These are phyloP conservation scores for Melinaea menophilus DNA, from an alignment of 2,888 invertebrate genomes.

Conservation along the genomic window DNA sequence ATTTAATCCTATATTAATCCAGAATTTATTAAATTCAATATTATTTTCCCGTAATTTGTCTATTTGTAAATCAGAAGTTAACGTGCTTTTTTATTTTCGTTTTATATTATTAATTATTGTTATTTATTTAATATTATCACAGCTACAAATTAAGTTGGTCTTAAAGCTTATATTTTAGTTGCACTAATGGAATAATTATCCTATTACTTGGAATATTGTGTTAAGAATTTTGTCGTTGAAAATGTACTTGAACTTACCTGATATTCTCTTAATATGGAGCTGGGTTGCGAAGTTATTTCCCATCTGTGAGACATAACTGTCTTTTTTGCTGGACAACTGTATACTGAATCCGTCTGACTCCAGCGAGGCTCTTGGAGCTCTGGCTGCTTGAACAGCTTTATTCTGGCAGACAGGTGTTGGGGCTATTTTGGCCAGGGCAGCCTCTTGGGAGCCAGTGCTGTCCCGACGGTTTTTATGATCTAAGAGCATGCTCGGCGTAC, in stretches of 20 bases:
- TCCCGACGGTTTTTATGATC: constrained; percentile 79
- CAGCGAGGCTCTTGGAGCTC: constrained; percentile 69
- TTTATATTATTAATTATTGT: too few relatives aligned
- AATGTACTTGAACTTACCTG: constrained; percentile 53
- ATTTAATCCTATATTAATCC: too few relatives aligned
- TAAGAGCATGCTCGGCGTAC: constrained; percentile 80
- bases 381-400: constrained; percentile 67
- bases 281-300: constrained; percentile 75
- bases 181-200: too few relatives aligned
- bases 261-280: constrained; percentile 73
- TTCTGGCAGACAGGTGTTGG: constrained; percentile 65
- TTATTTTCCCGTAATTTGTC: too few relatives aligned
- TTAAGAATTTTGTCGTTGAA: background rate
- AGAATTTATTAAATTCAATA: too few relatives aligned
- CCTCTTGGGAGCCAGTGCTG: constrained; percentile 73
- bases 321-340: constrained; percentile 71
- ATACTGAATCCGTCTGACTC: constrained; percentile 75
- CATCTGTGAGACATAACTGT: constrained; percentile 76
- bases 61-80: too few relatives aligned
- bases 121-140: too few relatives aligned
- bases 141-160: too few relatives aligned
- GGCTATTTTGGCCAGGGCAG: constrained; percentile 66
- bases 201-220: too few relatives aligned
- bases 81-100: too few relatives aligned
- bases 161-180: too few relatives aligned